phyloP scores from a whole-genome alignment of 2,113 vertebrate genomes.

The Gymnobelideus leadbeateri region DNA sequence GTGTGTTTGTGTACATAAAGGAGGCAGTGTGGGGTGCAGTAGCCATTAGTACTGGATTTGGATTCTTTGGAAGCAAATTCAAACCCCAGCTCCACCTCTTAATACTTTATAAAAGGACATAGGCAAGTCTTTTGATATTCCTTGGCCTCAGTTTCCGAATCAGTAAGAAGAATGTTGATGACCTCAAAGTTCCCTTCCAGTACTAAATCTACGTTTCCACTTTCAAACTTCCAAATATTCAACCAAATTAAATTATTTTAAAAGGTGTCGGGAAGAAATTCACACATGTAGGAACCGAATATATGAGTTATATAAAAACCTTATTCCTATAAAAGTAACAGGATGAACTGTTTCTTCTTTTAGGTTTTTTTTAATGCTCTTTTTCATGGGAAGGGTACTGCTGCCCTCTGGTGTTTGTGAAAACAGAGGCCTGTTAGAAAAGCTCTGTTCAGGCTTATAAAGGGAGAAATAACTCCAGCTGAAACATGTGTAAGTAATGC shows the following conservation, averaged over 20 bases:
- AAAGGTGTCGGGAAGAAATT: background rate
- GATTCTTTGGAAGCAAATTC: background rate
- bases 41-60: background rate
- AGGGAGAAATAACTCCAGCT: background rate
- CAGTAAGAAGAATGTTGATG: background rate
- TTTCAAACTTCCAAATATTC: slow-evolving; percentile 7
- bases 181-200: background rate
- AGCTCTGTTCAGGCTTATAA: background rate
- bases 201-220: background rate
- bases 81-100: background rate
- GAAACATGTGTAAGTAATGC: background rate
- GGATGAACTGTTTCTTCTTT: slow-evolving; percentile 25
- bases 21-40: too few species aligned
- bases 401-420: slow-evolving; percentile 91
- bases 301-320: background rate
- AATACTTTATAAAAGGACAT: background rate
- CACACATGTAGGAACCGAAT: slow-evolving; percentile 45
- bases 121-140: background rate
- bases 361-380: background rate
- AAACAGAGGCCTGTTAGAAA: background rate
- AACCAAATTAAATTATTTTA: slow-evolving; percentile 3
- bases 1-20: too few species aligned
- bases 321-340: slow-evolving; percentile 33
- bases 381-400: slow-evolving; percentile 88
- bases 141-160: background rate